Evolutionary conservation across 2,888 invertebrate genomes (phyloP), one percentile per base, ranked within the genome.

Genomic region (Stenotaenia linearis): DNA sequence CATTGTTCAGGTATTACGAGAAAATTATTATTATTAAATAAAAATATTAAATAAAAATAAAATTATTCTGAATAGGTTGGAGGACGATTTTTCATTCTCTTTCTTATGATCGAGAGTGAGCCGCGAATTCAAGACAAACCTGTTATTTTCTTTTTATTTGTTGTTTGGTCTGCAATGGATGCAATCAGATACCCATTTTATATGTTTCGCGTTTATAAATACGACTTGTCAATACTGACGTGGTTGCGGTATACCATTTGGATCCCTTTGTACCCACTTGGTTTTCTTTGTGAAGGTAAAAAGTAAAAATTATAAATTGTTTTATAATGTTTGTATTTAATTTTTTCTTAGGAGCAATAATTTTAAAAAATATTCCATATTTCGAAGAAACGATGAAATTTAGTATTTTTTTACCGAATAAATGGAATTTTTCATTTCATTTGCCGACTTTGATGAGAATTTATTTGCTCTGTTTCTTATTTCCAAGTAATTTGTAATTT

Each of bases 221-320:
- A 90, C 30, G 91, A 94, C 80, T 88, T 93, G 37, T 89, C 90
- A 75, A 84, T 93, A 2, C 86, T 98, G 9, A 97, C 95, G 0
- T 98, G 97, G 97, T 87, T 98, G 1, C 90, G 98, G 18, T 97
- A 98, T 86, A 93, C 94, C 0, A 89, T 95, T 79, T 98, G 97
- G 97, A 94, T 98, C 82, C 92, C 95, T 0, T 89, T 97, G 0
- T 98, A 97, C 86, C 98, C 98, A 0, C 85, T 96, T 50, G 97
- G 97, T 6, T 91, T 96, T 83, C 84, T 95, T 0, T 93, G 94
- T 84, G 97, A 98, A 88, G 93, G 94, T 88, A 83, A 80, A 80
- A 56, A 56, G 1, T 0, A 50, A 23, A 28, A 45, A 30, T 40
- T 10, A 75, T 12, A 18, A 21, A 61, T 37, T 35, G 5, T n/a